Base-by-base conservation (phyloP, 2,113 vertebrate genomes). In the Otolemur garnettii region DNA sequence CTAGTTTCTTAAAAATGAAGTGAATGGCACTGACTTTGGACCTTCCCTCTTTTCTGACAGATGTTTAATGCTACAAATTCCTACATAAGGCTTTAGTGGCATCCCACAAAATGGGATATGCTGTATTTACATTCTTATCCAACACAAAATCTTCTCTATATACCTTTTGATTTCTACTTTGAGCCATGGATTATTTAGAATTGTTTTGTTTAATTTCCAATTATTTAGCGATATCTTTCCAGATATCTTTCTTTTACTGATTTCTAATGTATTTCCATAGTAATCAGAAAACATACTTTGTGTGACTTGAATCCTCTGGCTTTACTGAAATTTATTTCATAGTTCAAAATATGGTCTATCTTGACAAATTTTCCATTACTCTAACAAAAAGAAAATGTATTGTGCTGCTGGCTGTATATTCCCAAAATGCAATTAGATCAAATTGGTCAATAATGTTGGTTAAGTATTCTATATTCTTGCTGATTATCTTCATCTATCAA, bases 101-200 rank as follows among this genome's bases (percentile, higher is more conserved):
- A 93, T 19, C 53, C 26, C 35, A 80, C 17, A 92, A 85, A 86
- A 90, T 96, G 66, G 81, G 79, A 13, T 59, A n/a, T 75, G 26
- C 4, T 64, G 24, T 84, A 7, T 57, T 87, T 84, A 55, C 59
- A 89, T 85, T 80, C 95, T 85, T 30, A 69, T 88, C 80, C 35
- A 60, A 68, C 4, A n/a, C 5, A 94, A 94, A 96, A 83, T 82
- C 7, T 59, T 75, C 74, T 72, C 55, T 14, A 92, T 82, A 86
- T 93, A 55, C 38, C 28, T 96, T 89, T 53, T 82, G n/a, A 89
- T 35, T 89, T 97, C 83, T 72, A 94, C 55, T 83, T 79, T 87
- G 50, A 72, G 13, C 18, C 7, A 15, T 5, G 7, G 4, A 3
- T 45, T 60, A 79, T 88, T 87, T 35, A 92, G 38, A 97, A 86